Evolutionary conservation across 1,140 invertebrate species (phyloP).

Genomic region (Macrocentrus cingulum): DNA sequence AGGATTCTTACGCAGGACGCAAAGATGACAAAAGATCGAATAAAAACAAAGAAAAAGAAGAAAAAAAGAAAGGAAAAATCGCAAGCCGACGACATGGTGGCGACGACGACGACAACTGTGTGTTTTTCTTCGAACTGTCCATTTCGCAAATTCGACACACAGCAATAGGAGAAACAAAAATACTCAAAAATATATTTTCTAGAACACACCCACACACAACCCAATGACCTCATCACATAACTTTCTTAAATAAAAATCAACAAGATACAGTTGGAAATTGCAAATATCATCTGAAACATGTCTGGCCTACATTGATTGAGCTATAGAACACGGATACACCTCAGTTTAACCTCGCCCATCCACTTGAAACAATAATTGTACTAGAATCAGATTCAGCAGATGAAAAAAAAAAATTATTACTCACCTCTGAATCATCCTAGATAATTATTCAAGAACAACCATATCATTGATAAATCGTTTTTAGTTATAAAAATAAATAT

Average conservation of each 20-base stretch:
- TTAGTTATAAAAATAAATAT: too few species aligned
- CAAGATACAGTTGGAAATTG: too few species aligned
- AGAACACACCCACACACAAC: neutral
- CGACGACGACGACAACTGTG: neutral
- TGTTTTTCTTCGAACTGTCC: neutral
- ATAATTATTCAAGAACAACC: too few species aligned
- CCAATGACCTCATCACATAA: neutral
- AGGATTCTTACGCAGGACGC: neutral
- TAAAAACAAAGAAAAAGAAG: neutral
- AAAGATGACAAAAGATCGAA: neutral
- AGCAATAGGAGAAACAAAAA: neutral
- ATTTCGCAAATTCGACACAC: neutral
- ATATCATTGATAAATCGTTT: too few species aligned
- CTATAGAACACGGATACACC: too few species aligned
- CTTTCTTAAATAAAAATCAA: neutral
- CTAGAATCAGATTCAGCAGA: too few species aligned
- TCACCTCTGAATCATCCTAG: too few species aligned
- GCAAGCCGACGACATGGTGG: neutral
- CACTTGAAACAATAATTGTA: too few species aligned
- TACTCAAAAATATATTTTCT: neutral
- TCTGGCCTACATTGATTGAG: too few species aligned
- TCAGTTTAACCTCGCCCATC: too few species aligned
- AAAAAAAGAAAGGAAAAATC: conserved; percentile 24
- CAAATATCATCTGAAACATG: too few species aligned
- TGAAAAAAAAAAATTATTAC: too few species aligned